Evolutionary conservation across 2,797 vertebrate genomes (phyloP), one percentile per base, ranked within the genome.

Genomic region (Molossus molossus): DNA sequence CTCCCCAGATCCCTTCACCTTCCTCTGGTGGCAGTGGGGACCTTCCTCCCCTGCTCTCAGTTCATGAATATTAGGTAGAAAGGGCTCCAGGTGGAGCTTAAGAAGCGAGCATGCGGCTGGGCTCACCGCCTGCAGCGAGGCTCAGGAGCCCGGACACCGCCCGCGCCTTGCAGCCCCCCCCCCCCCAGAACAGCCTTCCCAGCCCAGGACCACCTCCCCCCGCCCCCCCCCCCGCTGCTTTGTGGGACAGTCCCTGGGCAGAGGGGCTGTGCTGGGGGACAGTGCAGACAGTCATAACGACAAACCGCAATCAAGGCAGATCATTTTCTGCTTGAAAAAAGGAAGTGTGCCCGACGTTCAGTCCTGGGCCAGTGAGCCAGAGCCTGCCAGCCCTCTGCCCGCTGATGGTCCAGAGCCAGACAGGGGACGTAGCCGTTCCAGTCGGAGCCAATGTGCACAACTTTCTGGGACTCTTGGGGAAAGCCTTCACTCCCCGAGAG

Each of bases 51-150:
- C 0, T 73, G 48, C 1, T 62, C 45, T 83, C 15, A 79, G 29
- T 67, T 95, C 9, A 60, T 37, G 58, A 94, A 72, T 33, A 50
- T 83, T 58, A 76, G 82, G 83, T 55, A 76, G n/a, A 55, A 92
- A 5, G 77, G 27, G 84, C 17, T 58, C 27, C 18, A 40, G 65
- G 12, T 82, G 62, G 23, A 95, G 20, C n/a, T 77, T 64, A 82
- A 84, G 55, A 94, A 84, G 55, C 15, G 2, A 18, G 10, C 27
- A 3, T 33, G 33, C 80, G n/a, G 1, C 89, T 99, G 94, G 97
- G 96, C 84, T 98, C 98, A 9, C 98, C 99, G 97, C 98, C 99
- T 87, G 94, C 3, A 98, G 99, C 85, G 98, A 98, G 92, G 97
- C 98, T 76, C 89, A 94, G 53, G 98, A 96, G 62, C 97, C 60